Evolutionary conservation across 1,140 invertebrate species (phyloP).

Genomic region (Bombus pascuorum): DNA sequence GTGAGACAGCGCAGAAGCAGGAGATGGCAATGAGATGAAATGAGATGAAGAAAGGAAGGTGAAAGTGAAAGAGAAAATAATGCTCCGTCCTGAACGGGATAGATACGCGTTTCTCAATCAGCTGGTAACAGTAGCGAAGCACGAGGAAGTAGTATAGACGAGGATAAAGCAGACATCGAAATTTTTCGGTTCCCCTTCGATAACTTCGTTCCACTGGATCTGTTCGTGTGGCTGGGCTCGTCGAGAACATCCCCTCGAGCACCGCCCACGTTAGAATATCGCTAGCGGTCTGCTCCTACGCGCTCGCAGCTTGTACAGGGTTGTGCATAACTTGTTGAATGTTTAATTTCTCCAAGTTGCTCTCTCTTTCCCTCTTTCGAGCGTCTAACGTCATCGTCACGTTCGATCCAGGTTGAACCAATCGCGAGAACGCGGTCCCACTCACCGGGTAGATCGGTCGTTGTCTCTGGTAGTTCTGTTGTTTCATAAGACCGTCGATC

Average conservation of each 20-base stretch:
- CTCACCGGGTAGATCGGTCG: slow-evolving; percentile 78
- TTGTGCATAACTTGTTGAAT: slow-evolving; percentile 47
- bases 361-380: slow-evolving; percentile 6
- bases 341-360: slow-evolving; percentile 44
- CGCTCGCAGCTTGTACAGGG: slow-evolving; percentile 1
- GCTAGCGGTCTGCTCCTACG: slow-evolving; percentile 21
- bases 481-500: slow-evolving; percentile 88
- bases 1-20: slow-evolving; percentile 22
- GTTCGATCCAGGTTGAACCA: slow-evolving; percentile 3
- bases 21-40: background rate
- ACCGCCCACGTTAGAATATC: slow-evolving; percentile 38
- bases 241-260: slow-evolving; percentile 33
- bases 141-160: background rate
- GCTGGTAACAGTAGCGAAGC: background rate
- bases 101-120: background rate
- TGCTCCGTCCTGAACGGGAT: background rate
- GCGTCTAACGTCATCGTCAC: background rate
- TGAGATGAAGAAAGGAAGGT: background rate
- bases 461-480: slow-evolving; percentile 82
- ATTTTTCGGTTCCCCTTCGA: background rate
- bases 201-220: slow-evolving; percentile 5
- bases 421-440: slow-evolving; percentile 12
- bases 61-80: background rate
- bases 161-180: slow-evolving; percentile 11
- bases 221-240: background rate